Conservation (phyloP, 2,888 invertebrate species). For the Pristionchus maxplancki region DNA sequence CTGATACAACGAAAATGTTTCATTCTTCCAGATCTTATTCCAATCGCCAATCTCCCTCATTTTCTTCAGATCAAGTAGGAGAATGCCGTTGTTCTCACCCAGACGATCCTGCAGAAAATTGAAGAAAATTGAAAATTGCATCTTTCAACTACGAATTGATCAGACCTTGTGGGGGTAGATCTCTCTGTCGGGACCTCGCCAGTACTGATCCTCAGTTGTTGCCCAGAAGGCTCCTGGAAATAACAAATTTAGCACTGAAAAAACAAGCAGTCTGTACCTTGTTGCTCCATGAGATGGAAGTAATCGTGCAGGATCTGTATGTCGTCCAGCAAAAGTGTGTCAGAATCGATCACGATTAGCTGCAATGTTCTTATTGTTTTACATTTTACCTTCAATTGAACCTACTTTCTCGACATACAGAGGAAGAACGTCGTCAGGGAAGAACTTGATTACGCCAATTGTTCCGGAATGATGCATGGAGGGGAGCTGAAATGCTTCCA, state of each 20-base stretch:
- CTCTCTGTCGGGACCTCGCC: background rate
- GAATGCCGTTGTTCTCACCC: constrained; percentile 8
- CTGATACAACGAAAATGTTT: constrained; percentile 9
- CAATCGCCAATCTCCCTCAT: constrained; percentile 24
- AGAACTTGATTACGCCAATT: background rate
- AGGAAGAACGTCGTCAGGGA: background rate
- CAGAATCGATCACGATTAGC: constrained; percentile 3
- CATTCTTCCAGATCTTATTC: constrained; percentile 33
- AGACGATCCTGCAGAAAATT: background rate
- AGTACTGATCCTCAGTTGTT: constrained; percentile 5
- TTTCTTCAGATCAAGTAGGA: background rate
- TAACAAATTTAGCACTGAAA: background rate
- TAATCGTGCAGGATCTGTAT: background rate
- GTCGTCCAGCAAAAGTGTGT: background rate
- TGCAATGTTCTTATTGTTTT: background rate
- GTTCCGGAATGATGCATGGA: background rate
- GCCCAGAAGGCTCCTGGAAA: constrained; percentile 31
- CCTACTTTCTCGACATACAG: background rate
- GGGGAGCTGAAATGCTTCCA: background rate
- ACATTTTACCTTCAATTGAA: background rate
- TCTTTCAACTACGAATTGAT: too few relatives aligned
- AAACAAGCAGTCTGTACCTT: background rate
- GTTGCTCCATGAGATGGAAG: background rate
- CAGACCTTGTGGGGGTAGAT: background rate
- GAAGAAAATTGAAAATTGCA: background rate